Evolutionary conservation across 2,113 vertebrate genomes (phyloP).

Genomic region (Symphodus melops): DNA sequence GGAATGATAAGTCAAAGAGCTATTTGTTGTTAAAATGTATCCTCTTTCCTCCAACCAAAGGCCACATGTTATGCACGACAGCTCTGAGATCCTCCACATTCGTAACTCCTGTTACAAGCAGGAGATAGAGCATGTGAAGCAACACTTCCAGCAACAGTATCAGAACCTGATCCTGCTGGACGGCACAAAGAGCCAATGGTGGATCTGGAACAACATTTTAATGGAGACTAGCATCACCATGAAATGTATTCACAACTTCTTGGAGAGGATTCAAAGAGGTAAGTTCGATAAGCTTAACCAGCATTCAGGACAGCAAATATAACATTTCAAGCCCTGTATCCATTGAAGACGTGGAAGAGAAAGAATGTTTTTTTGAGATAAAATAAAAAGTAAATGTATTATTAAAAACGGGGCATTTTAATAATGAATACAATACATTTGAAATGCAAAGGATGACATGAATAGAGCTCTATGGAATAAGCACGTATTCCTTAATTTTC

Average conservation of each 20-base stretch:
- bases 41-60: conserved; percentile 55
- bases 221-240: conserved; percentile 82
- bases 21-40: neutral
- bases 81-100: conserved; percentile 85
- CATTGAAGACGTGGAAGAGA: neutral
- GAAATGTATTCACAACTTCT: conserved; percentile 86
- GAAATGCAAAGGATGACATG: too few relatives aligned
- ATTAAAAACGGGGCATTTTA: too few relatives aligned
- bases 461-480: too few relatives aligned
- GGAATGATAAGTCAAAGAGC: neutral
- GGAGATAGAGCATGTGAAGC: conserved; percentile 81
- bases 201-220: conserved; percentile 85
- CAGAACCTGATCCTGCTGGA: conserved; percentile 90
- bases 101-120: conserved; percentile 84
- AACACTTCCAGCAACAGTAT: conserved; percentile 85
- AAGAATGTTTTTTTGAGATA: neutral
- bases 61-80: conserved; percentile 85
- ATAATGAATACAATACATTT: too few relatives aligned
- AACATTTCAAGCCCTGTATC: neutral
- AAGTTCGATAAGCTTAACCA: conserved; percentile 43
- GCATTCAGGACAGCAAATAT: neutral
- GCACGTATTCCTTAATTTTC: too few relatives aligned
- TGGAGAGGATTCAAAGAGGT: conserved; percentile 88
- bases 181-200: conserved; percentile 90
- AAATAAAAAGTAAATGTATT: neutral